Base-by-base conservation (phyloP, 2,888 invertebrate genomes). In the Isoperla grammatica region DNA sequence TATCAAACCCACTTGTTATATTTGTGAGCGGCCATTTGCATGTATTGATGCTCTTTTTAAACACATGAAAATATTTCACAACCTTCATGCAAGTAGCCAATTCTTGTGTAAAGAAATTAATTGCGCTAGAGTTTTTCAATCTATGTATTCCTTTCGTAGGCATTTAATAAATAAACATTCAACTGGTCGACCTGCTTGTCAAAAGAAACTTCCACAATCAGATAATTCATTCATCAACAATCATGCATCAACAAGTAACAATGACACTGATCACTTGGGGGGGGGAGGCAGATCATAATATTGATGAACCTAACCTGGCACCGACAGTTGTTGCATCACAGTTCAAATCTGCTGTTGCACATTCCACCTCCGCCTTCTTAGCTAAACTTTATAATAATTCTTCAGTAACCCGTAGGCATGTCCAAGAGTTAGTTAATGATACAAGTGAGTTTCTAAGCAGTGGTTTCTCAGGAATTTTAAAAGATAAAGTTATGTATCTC, bases 361-460 rank as follows among this genome's bases (percentile, higher is more conserved):
- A 45, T 45, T 15, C 15, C 15, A 17, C 45, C 2, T 2, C 17
- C 15, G 17, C 45, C 2, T 45, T 13, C 17, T 13, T 45, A 19
- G 13, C 45, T 13, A n/a, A 45, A 45, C 17, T 63, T 35, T 61
- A 61, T 55, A 54, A 57, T 17, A 58, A 22, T 55, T 39, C 48
- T 1, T 56, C 61, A 48, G 23, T 64, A n/a, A 37, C 60, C 12
- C 42, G 62, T 55, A 57, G 29, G 13, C 37, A 58, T 19, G 61
- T 60, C n/a, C 35, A 50, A 29, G 19, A 40, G n/a, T 61, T 64
- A 40, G 40, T 46, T 17, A 45, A 48, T 23, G 46, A 35, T 48
- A 56, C 20, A 37, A 48, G 2, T 9, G 45, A 48, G 15, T 54
- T 19, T 46, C 63, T 49, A 22, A 60, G 5, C 37, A 40, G 56